Conservation (phyloP, 2,888 invertebrate species). For the Brassicogethes aeneus region DNA sequence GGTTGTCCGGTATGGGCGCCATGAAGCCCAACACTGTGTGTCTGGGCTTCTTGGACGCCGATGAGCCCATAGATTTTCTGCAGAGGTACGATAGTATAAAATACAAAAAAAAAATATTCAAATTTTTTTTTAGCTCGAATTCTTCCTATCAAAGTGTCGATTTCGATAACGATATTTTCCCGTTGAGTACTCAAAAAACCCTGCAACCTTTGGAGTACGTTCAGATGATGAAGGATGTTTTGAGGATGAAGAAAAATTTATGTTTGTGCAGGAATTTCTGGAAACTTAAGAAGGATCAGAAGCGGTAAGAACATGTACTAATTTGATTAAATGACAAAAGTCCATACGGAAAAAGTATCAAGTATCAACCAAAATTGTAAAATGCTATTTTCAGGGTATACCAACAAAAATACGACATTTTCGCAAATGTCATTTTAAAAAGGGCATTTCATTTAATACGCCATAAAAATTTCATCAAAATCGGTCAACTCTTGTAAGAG, state of each 20-base stretch:
- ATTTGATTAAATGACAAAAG: no score
- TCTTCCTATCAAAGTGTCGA: slow-evolving; percentile 54
- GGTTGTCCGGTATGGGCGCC: slow-evolving; percentile 91
- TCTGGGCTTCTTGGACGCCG: slow-evolving; percentile 82
- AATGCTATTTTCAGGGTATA: no score
- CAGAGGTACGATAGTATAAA: slow-evolving; percentile 46
- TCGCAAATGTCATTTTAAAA: no score
- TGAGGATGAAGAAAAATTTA: slow-evolving; percentile 90
- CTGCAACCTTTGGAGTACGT: slow-evolving; percentile 58
- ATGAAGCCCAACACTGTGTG: slow-evolving; percentile 99
- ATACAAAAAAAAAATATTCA: no score
- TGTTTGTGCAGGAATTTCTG: slow-evolving; percentile 90
- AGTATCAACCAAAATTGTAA: no score
- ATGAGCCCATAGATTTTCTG: slow-evolving; percentile 70
- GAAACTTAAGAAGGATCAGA: slow-evolving; percentile 65
- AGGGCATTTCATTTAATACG: no score
- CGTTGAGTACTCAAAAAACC: slow-evolving; percentile 38
- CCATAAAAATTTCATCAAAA: no score
- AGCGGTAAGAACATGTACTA: no score
- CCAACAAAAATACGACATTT: no score
- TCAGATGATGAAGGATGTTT: slow-evolving; percentile 74
- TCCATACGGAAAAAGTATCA: no score
- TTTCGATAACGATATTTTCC: slow-evolving; percentile 49
- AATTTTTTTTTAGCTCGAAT: slow-evolving; percentile 41
- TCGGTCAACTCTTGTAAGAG: no score